phyloP scores from a whole-genome alignment of 1,140 invertebrate genomes.

The Idris sp. region DNA sequence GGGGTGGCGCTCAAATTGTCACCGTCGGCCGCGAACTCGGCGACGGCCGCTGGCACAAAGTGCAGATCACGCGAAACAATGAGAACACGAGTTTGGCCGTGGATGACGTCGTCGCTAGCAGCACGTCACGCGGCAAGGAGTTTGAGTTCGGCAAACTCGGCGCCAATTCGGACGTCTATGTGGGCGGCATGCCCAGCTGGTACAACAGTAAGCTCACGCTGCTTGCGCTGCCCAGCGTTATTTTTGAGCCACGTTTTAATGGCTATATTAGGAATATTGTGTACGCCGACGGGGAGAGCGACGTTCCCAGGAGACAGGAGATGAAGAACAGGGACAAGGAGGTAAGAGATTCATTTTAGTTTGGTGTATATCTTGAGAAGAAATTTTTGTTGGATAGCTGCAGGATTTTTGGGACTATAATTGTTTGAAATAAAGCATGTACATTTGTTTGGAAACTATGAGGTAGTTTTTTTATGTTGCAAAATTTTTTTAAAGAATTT shows the following conservation, averaged over 20 bases:
- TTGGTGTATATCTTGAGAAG: too few relatives aligned
- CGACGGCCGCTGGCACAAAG: slow-evolving; percentile 94
- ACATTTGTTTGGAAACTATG: too few relatives aligned
- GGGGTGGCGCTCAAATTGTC: slow-evolving; percentile 91
- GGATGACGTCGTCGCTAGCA: slow-evolving; percentile 86
- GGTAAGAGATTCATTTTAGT: too few relatives aligned
- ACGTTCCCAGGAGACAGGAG: slow-evolving; percentile 85
- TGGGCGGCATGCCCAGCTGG: slow-evolving; percentile 93
- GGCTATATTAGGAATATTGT: slow-evolving; percentile 91
- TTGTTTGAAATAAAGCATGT: too few relatives aligned
- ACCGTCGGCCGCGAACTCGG: slow-evolving; percentile 91
- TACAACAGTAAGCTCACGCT: slow-evolving; percentile 91
- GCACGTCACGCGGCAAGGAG: slow-evolving; percentile 88
- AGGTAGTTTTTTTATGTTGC: too few relatives aligned
- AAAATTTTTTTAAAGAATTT: too few relatives aligned
- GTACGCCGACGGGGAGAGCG: slow-evolving; percentile 87
- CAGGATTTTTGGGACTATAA: too few relatives aligned
- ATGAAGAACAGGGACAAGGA: slow-evolving; percentile 87
- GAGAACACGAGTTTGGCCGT: slow-evolving; percentile 89
- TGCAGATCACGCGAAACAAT: slow-evolving; percentile 84
- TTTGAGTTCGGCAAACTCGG: slow-evolving; percentile 90
- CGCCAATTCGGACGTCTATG: slow-evolving; percentile 93
- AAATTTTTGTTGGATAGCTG: too few relatives aligned
- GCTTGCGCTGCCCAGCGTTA: slow-evolving; percentile 90
- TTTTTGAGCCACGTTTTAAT: slow-evolving; percentile 93